Evolutionary conservation across 1,140 invertebrate genomes (phyloP).

Genomic region (Lepidostoma basale): DNA sequence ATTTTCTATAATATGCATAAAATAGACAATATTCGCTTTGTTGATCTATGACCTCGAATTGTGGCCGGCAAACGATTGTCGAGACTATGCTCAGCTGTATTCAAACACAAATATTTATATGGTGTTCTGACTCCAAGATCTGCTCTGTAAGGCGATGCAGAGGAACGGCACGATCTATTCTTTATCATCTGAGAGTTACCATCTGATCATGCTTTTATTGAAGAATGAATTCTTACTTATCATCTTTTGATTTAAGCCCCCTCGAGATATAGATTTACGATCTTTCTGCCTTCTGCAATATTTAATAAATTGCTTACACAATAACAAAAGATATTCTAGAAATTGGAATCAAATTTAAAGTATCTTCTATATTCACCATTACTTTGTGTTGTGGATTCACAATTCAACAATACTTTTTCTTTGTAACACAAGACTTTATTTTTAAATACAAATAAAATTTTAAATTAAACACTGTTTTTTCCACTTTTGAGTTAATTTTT

Average conservation of each 20-base stretch:
- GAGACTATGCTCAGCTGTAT: conserved; percentile 39
- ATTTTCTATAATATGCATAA: conserved; percentile 40
- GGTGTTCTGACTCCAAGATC: conserved; percentile 27
- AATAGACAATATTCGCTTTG: conserved; percentile 44
- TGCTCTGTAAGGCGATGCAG: conserved; percentile 31
- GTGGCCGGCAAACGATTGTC: conserved; percentile 38
- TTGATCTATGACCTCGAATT: conserved; percentile 43
- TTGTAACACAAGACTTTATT: too few relatives aligned
- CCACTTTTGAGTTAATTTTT: too few relatives aligned
- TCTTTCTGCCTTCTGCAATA: too few relatives aligned
- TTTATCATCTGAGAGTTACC: conserved; percentile 35
- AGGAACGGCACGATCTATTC: conserved; percentile 33
- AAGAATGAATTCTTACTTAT: conserved; percentile 25
- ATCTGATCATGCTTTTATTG: conserved; percentile 40
- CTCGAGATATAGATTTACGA: neutral
- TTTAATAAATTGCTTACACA: too few relatives aligned
- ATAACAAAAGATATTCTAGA: too few relatives aligned
- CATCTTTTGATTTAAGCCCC: conserved; percentile 20
- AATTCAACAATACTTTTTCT: too few relatives aligned
- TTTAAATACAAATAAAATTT: too few relatives aligned
- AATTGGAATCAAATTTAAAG: too few relatives aligned
- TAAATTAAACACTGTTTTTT: too few relatives aligned
- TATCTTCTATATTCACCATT: too few relatives aligned
- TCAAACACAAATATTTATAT: conserved; percentile 38
- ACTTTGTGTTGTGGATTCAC: too few relatives aligned